Evolutionary conservation across 2,797 vertebrate genomes (phyloP).

Genomic region (Nothura maculosa): DNA sequence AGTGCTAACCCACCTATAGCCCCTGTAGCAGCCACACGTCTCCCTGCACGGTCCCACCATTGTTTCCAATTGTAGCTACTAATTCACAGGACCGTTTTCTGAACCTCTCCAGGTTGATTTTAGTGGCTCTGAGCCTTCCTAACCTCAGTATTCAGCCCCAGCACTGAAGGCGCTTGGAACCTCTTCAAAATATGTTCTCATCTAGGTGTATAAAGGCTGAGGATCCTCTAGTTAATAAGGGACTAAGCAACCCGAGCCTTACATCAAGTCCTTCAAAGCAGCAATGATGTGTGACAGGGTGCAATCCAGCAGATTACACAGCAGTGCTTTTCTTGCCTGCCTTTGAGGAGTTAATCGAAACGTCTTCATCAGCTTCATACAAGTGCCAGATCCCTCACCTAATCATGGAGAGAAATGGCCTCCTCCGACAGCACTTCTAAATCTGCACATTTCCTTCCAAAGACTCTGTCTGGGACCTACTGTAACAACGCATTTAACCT

Average conservation of each 20-base stretch:
- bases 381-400: background rate
- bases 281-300: accelerated
- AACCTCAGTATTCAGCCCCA: background rate
- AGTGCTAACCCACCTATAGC: background rate
- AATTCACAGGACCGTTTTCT: background rate
- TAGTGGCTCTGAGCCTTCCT: background rate
- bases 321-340: background rate
- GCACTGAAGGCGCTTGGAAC: background rate
- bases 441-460: background rate
- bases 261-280: background rate
- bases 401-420: background rate
- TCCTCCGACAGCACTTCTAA: background rate
- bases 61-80: background rate
- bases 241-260: background rate
- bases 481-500: background rate
- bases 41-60: background rate
- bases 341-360: background rate
- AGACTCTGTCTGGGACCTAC: background rate
- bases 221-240: background rate
- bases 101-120: background rate
- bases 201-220: background rate
- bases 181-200: background rate
- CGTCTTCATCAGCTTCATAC: background rate
- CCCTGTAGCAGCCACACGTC: background rate
- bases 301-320: accelerated